phyloP scores from a whole-genome alignment of 2,888 invertebrate genomes.

The Sesamia inferens region DNA sequence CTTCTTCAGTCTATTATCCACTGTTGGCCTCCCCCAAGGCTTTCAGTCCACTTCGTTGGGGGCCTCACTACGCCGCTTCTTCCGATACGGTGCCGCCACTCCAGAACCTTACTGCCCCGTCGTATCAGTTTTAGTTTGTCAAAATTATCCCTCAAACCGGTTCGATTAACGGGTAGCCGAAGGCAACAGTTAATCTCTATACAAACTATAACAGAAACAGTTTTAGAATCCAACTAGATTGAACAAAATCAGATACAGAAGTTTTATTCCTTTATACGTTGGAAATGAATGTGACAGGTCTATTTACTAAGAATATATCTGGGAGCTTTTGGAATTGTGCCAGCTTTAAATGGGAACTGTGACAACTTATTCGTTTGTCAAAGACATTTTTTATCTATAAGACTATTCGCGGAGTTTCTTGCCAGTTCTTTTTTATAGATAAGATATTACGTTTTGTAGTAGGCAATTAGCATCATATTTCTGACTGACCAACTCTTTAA shows the following conservation, averaged over 20 bases:
- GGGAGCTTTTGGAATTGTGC: slow-evolving; percentile 11
- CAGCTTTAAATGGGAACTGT: neutral
- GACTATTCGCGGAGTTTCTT: neutral
- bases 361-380: neutral
- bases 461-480: no score
- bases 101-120: no score
- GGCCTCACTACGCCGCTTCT: no score
- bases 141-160: neutral
- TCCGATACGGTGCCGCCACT: no score
- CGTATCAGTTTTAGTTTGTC: no score
- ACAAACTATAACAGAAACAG: neutral
- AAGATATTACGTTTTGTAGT: no score
- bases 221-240: neutral
- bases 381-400: neutral
- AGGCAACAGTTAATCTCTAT: no score
- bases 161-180: neutral
- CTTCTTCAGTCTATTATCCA: no score
- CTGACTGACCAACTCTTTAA: no score
- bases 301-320: slow-evolving; percentile 3
- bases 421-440: no score
- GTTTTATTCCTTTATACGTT: slow-evolving; percentile 1
- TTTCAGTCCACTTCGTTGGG: no score
- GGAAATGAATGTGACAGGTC: neutral
- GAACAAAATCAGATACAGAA: neutral
- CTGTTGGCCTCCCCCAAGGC: no score